Conservation (phyloP, 2,888 invertebrate species). For the Agrenia bidenticulata region DNA sequence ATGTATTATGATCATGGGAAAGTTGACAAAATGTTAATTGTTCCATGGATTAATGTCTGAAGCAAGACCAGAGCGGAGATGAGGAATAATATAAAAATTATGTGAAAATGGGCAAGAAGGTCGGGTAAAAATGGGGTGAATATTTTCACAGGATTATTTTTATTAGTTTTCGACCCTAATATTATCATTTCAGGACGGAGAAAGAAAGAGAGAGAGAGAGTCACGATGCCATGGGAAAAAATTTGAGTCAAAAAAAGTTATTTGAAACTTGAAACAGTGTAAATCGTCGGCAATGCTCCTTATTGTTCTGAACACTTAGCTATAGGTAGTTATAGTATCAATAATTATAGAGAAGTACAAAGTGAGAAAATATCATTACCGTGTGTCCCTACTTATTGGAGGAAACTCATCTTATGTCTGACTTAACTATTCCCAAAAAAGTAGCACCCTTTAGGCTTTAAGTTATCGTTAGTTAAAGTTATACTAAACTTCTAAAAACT, state of each 20-base stretch:
- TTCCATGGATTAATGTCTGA: background rate
- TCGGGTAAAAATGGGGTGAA: background rate
- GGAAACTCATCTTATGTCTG: too few species aligned
- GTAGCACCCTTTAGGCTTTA: too few species aligned
- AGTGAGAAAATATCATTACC: too few species aligned
- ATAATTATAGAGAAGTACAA: background rate
- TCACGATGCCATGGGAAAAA: slow-evolving; percentile 43
- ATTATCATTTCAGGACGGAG: too few species aligned
- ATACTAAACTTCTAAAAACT: too few species aligned
- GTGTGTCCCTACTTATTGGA: too few species aligned
- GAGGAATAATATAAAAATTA: slow-evolving; percentile 14
- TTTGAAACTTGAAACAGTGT: slow-evolving; percentile 42
- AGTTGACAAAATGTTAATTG: slow-evolving; percentile 2
- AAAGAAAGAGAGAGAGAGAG: slow-evolving; percentile 8
- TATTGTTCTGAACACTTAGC: slow-evolving; percentile 21
- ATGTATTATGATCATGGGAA: slow-evolving; percentile 2
- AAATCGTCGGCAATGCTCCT: slow-evolving; percentile 33
- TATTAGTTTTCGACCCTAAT: background rate
- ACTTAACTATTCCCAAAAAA: too few species aligned
- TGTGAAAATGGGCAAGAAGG: slow-evolving; percentile 7
- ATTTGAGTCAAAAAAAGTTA: slow-evolving; percentile 31
- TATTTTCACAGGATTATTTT: slow-evolving; percentile 19
- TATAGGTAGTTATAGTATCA: background rate
- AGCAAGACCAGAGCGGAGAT: slow-evolving; percentile 17
- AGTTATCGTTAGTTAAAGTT: too few species aligned